Evolutionary conservation across 2,113 vertebrate species (phyloP).

Genomic region (Apus apus): DNA sequence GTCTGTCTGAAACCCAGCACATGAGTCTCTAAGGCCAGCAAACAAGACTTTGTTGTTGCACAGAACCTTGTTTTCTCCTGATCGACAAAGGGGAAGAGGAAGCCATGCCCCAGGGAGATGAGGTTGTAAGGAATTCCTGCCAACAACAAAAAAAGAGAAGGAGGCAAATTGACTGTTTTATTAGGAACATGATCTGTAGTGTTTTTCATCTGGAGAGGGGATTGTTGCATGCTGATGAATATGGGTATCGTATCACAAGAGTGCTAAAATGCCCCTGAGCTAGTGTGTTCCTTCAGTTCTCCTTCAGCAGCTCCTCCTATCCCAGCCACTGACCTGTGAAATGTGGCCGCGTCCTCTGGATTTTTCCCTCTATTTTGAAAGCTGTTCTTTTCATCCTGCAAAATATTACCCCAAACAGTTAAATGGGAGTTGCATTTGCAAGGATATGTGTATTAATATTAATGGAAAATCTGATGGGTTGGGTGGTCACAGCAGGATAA

Average conservation of each 20-base stretch:
- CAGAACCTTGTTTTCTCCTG: conserved; percentile 28
- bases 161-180: conserved; percentile 67
- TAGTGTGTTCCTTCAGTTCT: conserved; percentile 37
- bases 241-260: conserved; percentile 58
- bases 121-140: conserved; percentile 36
- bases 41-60: background rate
- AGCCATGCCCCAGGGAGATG: conserved; percentile 1
- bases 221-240: conserved; percentile 62
- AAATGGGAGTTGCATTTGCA: background rate
- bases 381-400: conserved; percentile 5
- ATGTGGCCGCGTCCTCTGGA: conserved; percentile 7
- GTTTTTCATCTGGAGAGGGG: conserved; percentile 58
- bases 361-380: conserved; percentile 59
- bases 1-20: background rate
- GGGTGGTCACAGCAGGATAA: background rate
- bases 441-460: conserved; percentile 30
- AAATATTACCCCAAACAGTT: conserved; percentile 20
- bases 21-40: background rate
- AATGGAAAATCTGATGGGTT: background rate
- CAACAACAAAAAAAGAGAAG: conserved; percentile 53
- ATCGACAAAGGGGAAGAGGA: background rate
- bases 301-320: conserved; percentile 44
- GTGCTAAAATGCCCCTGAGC: conserved; percentile 70
- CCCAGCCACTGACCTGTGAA: conserved; percentile 64
- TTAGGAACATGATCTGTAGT: conserved; percentile 64